These are phyloP conservation scores for Pseudorectes ferrugineus DNA, from an alignment of 2,113 vertebrate species.

Conservation along the genomic window DNA sequence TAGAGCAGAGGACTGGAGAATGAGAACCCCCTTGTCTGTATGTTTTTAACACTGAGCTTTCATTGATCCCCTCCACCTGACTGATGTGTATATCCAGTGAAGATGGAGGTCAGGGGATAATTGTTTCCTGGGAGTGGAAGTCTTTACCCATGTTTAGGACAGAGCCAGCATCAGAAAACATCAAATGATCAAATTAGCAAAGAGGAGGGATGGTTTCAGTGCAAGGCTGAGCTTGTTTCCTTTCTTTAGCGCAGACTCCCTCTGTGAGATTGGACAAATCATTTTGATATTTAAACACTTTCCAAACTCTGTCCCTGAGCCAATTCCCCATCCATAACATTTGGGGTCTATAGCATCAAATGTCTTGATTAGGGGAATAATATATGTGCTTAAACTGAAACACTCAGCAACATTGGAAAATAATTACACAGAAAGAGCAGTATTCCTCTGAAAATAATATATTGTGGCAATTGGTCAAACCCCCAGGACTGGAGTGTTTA, in stretches of 20 bases:
- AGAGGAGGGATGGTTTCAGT: background rate
- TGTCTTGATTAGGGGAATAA: background rate
- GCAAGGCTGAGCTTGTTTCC: background rate
- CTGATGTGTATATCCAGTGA: background rate
- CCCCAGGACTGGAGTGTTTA: background rate
- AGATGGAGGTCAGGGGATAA: background rate
- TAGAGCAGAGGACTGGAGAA: background rate
- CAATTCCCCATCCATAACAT: background rate
- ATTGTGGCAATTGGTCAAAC: background rate
- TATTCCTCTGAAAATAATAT: background rate
- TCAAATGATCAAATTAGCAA: background rate
- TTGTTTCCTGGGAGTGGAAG: background rate
- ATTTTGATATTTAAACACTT: background rate
- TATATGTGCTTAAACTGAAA: background rate
- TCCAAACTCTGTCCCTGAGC: background rate
- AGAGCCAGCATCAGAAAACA: background rate
- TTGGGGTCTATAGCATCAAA: background rate
- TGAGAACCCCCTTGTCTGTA: background rate
- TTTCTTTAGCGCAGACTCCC: background rate
- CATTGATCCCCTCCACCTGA: background rate
- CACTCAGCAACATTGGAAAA: background rate
- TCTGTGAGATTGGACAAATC: background rate
- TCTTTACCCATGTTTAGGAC: background rate
- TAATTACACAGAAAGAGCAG: background rate
- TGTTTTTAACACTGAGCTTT: background rate